Evolutionary conservation across 2,888 invertebrate species (phyloP).

Genomic region (Actias luna): DNA sequence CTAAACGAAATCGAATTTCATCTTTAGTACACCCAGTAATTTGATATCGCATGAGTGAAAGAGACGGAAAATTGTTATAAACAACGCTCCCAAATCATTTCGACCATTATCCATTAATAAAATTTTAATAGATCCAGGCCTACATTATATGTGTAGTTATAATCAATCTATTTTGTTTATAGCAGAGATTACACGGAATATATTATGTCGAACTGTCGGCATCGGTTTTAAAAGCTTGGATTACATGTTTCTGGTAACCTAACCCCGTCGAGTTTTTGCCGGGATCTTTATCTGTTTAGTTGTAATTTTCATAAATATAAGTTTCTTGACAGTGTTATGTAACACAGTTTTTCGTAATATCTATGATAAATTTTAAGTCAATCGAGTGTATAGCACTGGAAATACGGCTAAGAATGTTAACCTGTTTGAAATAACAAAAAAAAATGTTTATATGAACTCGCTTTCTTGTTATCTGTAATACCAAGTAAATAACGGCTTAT

Average conservation of each 20-base stretch:
- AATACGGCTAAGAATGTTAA: no score
- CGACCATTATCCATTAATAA: conserved; percentile 1
- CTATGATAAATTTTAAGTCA: no score
- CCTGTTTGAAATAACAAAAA: no score
- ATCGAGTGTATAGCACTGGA: no score
- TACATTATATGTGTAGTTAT: not conserved
- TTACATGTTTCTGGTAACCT: not conserved
- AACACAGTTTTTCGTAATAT: no score
- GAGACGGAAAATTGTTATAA: conserved; percentile 1
- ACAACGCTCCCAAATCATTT: not conserved
- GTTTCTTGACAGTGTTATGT: no score
- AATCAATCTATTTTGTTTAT: conserved; percentile 10
- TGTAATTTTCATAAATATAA: no score
- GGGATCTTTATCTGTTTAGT: no score
- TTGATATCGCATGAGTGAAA: not conserved
- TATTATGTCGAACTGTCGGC: not conserved
- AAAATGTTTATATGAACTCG: no score
- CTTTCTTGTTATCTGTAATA: no score
- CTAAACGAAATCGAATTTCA: not conserved
- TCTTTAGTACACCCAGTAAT: conserved; percentile 1
- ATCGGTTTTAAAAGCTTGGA: not conserved
- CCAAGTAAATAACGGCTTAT: not conserved
- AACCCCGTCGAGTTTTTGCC: not conserved
- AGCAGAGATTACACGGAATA: not conserved
- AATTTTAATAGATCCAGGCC: conserved; percentile 4